Percentiles rank a stretch among this genome's conserved stretches.
These are phyloP conservation scores for Dendrocincla fuliginosa DNA, from an alignment of 2,797 vertebrate species.

Conservation along the genomic window DNA sequence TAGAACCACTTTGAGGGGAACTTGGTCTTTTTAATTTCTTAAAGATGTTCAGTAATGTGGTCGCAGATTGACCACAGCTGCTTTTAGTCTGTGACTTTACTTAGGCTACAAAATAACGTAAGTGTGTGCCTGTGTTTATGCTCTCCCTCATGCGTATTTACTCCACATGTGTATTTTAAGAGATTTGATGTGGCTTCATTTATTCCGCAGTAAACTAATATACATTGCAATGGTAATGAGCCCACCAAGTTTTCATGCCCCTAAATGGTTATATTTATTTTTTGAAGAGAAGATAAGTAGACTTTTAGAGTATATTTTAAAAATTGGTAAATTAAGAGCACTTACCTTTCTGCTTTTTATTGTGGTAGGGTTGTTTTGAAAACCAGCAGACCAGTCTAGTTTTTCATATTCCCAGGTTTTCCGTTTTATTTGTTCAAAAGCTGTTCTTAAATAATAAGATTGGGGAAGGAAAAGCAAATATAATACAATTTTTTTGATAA, in stretches of 20 bases:
- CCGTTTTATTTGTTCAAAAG: background rate
- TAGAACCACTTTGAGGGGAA: constrained; percentile 25
- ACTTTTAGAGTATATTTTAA: background rate
- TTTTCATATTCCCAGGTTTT: constrained; percentile 13
- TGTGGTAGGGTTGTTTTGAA: background rate
- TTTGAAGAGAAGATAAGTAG: background rate
- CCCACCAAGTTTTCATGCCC: background rate
- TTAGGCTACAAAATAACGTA: background rate
- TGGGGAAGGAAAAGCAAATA: constrained; percentile 35
- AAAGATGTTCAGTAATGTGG: background rate
- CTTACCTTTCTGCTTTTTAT: background rate
- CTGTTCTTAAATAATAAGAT: background rate
- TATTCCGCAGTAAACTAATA: background rate
- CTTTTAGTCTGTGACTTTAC: background rate
- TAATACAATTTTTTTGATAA: constrained; percentile 35
- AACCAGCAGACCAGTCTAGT: background rate
- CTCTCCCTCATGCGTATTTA: background rate
- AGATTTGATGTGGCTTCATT: background rate
- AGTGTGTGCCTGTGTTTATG: background rate
- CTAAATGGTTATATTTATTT: background rate
- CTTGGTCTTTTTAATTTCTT: constrained; percentile 38
- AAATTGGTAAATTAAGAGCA: background rate
- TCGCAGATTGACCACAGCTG: background rate
- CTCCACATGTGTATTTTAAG: background rate
- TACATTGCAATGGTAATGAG: background rate